A percentile compares a stretch with the other conserved stretches of the same genome.
These are phyloP conservation scores for Exephanes ischioxanthus DNA, from an alignment of 2,888 invertebrate genomes.

Conservation along the genomic window DNA sequence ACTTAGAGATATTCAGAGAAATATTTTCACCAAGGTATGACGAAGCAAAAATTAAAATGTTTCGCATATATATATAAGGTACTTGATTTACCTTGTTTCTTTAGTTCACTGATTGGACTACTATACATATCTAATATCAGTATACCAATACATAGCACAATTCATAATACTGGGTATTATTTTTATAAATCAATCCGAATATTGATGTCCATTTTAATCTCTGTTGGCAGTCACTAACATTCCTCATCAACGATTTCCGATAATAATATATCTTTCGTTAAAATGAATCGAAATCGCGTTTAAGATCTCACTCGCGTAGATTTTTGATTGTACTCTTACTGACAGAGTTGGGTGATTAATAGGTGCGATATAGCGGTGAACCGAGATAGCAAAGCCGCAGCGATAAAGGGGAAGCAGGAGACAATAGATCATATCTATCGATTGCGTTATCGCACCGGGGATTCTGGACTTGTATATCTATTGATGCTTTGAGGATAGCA, in stretches of 20 bases:
- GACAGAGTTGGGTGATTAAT: conserved; percentile 21
- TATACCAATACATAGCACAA: too few relatives aligned
- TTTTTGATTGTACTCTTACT: not conserved
- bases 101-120: too few relatives aligned
- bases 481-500: conserved; percentile 20
- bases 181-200: not conserved
- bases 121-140: too few relatives aligned
- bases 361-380: conserved; percentile 8
- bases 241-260: conserved; percentile 7
- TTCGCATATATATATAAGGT: too few relatives aligned
- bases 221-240: not conserved
- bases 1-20: not conserved
- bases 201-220: not conserved
- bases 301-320: not conserved
- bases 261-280: not conserved
- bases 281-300: not conserved
- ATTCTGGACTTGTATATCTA: conserved; percentile 40
- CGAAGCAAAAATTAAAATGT: not conserved
- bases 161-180: too few relatives aligned
- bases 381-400: not conserved
- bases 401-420: not conserved
- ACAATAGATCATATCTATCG: conserved; percentile 23
- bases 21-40: not conserved
- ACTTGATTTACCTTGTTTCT: too few relatives aligned
- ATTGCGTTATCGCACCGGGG: conserved; percentile 30